Base-by-base conservation (phyloP, 2,888 invertebrate genomes). In the Noctua pronuba region DNA sequence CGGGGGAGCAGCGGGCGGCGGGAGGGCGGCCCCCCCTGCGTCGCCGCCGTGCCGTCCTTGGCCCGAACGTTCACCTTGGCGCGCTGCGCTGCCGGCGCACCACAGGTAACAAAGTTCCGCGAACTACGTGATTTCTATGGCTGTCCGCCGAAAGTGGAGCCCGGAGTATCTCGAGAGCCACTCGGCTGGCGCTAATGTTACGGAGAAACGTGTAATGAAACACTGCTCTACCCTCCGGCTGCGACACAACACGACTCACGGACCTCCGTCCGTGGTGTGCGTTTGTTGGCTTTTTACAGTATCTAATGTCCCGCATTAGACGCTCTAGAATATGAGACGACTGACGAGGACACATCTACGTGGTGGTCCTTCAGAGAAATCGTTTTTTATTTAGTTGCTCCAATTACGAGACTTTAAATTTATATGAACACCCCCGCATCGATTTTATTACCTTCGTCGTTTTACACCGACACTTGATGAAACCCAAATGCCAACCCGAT, bases 31-130 rank as follows among this genome's bases (percentile, higher is more conserved):
- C 91, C 92, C 93, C 93, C 94, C 94, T 94, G 94, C 95, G 73
- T 66, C 94, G 93, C 94, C 92, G 93, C 92, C 92, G 94, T 92
- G 92, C 94, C 97, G 96, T 97, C 96, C 96, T 96, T 96, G 96
- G 96, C 95, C 95, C 95, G 96, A 95, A 93, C 96, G 95, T 97
- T 95, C 97, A 97, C 96, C 96, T 97, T 97, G 96, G 96, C 94
- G 92, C 94, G 95, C 94, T 94, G 95, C 94, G 95, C 93, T 93
- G 94, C 94, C 91, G 91, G 87, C 95, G 94, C 95, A 95, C 94
- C 95, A 95, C 96, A 96, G 96, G 97, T 96, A 97, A 95, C 96
- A 93, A 95, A 96, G 96, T 96, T 96, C 96, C 94, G 96, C 96
- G 96, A 96, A 96, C 96, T 95, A 94, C 95, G 94, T 95, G 95